A percentile compares a stretch with the other conserved stretches of the same genome.
Evolutionary conservation across 2,888 invertebrate genomes (phyloP).

Genomic region (Villa cingulata): DNA sequence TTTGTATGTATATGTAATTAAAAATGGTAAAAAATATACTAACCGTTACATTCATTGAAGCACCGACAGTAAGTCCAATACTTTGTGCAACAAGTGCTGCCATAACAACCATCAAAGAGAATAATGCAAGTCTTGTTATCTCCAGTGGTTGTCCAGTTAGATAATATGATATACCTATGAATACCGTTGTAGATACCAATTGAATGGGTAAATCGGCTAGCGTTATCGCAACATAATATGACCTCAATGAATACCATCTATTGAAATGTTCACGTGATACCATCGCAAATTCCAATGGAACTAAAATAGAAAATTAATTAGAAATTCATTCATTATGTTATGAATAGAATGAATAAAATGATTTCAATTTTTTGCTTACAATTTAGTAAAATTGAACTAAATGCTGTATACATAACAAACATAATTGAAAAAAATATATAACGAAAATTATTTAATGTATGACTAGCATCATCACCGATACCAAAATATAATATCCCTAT

Average conservation of each 20-base stretch:
- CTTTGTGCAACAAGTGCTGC: constrained; percentile 76
- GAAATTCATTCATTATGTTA: too few species aligned
- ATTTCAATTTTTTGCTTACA: constrained; percentile 54
- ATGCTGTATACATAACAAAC: constrained; percentile 89
- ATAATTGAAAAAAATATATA: constrained; percentile 83
- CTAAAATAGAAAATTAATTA: constrained; percentile 37
- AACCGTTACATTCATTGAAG: constrained; percentile 65
- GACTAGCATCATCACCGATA: constrained; percentile 74
- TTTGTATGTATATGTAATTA: neutral
- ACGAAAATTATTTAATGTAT: constrained; percentile 73
- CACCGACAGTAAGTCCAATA: constrained; percentile 73
- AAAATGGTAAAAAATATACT: constrained; percentile 13
- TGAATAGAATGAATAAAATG: too few species aligned
- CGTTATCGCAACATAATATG: constrained; percentile 68
- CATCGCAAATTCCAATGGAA: constrained; percentile 70
- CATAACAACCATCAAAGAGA: constrained; percentile 56
- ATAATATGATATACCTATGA: constrained; percentile 65
- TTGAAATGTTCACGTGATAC: constrained; percentile 75
- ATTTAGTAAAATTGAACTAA: constrained; percentile 76
- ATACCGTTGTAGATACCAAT: constrained; percentile 57
- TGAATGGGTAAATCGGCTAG: constrained; percentile 73
- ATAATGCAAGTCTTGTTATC: constrained; percentile 52
- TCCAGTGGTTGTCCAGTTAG: constrained; percentile 81
- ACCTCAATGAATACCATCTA: constrained; percentile 75
- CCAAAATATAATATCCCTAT: constrained; percentile 72